Evolutionary conservation across 2,888 invertebrate species (phyloP), one percentile per base, ranked within the genome.

Genomic region (Scaptomyza parva): DNA sequence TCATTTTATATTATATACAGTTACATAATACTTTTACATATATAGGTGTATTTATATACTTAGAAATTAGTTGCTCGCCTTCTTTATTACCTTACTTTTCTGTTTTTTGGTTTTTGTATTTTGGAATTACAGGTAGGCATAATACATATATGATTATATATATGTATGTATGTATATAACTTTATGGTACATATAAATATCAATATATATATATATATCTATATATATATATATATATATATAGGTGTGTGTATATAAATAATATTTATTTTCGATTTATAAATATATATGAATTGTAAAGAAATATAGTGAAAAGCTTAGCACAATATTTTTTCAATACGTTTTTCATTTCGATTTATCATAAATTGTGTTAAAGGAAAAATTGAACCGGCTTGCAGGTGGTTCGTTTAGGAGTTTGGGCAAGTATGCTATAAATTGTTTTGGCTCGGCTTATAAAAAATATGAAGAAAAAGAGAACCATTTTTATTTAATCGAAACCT

Each of bases 241-340:
- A 50, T 71, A 59, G 6, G 6, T 24, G 24, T 7, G 17, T 37
- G 44, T 64, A 60, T 73, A 78, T 66, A 79, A 71, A 80, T 71
- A 80, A 83, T 73, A 63, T 59, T 63, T 51, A 71, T 51, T 66
- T 86, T 68, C 26, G 30, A 58, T 78, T 73, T 65, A 37, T 60
- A 63, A 39, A 67, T 67, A 64, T 62, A 62, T 67, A 55, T 52
- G 30, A 22, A 48, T 58, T 64, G 39, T 68, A 62, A 50, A 52
- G 66, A 87, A 87, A 76, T 54, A 72, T 77, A 75, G 33, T 67
- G 61, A 72, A 71, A 88, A 84, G 86, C 88, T 75, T 87, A 68
- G 75, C 73, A 86, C 72, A 85, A 76, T 66, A 68, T 70, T 80
- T 66, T 61, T 14, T 37, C 45, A 41, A 47, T 33, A 48, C 18